phyloP scores from a whole-genome alignment of 2,113 vertebrate species.

The Pelodiscus sinensis region DNA sequence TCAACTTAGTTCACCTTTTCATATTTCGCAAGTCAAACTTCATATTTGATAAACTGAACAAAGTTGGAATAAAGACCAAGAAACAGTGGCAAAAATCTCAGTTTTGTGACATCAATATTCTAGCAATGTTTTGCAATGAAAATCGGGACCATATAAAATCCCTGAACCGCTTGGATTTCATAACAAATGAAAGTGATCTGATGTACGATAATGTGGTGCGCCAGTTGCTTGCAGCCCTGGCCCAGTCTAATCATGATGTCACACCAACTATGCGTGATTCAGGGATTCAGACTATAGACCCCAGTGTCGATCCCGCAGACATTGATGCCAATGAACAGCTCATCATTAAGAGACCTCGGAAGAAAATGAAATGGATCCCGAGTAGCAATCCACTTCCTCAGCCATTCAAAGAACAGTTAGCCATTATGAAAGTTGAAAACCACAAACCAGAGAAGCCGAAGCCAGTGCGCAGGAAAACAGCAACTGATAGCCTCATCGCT shows the following conservation, averaged over 20 bases:
- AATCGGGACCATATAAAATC: slow-evolving; percentile 99
- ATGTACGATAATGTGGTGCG: slow-evolving; percentile 99
- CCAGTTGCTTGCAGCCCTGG: slow-evolving; percentile 93
- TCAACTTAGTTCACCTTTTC: slow-evolving; percentile 96
- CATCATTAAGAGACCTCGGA: slow-evolving; percentile 93
- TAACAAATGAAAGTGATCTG: slow-evolving; percentile 97
- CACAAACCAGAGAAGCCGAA: slow-evolving; percentile 94
- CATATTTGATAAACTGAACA: slow-evolving; percentile 98
- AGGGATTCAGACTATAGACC: slow-evolving; percentile 92
- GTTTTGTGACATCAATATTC: slow-evolving; percentile 99
- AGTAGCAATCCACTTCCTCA: slow-evolving; percentile 93
- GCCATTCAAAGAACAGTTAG: slow-evolving; percentile 93
- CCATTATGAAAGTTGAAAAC: slow-evolving; percentile 90
- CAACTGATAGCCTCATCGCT: slow-evolving; percentile 89
- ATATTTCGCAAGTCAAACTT: slow-evolving; percentile 99
- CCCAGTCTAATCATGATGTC: slow-evolving; percentile 95
- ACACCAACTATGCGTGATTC: slow-evolving; percentile 95
- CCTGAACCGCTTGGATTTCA: slow-evolving; percentile 96
- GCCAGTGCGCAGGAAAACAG: slow-evolving; percentile 89
- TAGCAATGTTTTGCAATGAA: slow-evolving; percentile 99
- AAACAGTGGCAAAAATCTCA: slow-evolving; percentile 98
- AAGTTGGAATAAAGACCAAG: slow-evolving; percentile 97
- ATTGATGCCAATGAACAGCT: slow-evolving; percentile 86
- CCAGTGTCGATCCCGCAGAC: slow-evolving; percentile 89
- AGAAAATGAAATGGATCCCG: slow-evolving; percentile 98